Evolutionary conservation across 2,113 vertebrate genomes (phyloP).

Genomic region (Ciconia stormi): DNA sequence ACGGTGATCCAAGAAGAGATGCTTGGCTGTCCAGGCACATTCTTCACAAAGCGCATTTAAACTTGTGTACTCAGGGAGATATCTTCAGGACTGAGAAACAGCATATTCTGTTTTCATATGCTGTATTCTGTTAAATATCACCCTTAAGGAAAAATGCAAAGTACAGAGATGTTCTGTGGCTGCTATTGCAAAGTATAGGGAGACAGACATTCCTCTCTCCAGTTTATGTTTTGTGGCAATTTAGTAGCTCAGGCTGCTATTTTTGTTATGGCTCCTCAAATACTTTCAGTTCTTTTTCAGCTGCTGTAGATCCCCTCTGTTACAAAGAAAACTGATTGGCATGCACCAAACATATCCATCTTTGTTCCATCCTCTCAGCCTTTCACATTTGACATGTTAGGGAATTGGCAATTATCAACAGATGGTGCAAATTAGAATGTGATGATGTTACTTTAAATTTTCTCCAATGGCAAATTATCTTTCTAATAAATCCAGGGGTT

Average conservation of each 20-base stretch:
- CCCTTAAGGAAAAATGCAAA: not conserved
- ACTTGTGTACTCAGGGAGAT: not conserved
- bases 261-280: not conserved
- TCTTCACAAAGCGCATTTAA: not conserved
- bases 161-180: not conserved
- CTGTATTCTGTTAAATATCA: not conserved
- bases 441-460: conserved; percentile 32
- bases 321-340: not conserved
- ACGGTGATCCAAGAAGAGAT: not conserved
- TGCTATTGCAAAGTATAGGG: not conserved
- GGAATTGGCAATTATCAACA: conserved; percentile 35
- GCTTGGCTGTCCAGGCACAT: not conserved
- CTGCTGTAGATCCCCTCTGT: not conserved
- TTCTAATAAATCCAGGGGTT: conserved; percentile 44
- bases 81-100: not conserved
- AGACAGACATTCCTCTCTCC: not conserved
- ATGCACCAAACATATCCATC: not conserved
- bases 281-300: not conserved
- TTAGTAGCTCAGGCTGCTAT: not conserved
- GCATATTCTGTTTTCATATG: not conserved
- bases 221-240: not conserved
- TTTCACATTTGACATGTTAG: conserved; percentile 37
- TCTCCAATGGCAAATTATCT: conserved; percentile 33
- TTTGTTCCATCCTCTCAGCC: not conserved
- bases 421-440: conserved; percentile 57